Evolutionary conservation across 1,140 invertebrate species (phyloP).

Genomic region (Batillaria attramentaria): DNA sequence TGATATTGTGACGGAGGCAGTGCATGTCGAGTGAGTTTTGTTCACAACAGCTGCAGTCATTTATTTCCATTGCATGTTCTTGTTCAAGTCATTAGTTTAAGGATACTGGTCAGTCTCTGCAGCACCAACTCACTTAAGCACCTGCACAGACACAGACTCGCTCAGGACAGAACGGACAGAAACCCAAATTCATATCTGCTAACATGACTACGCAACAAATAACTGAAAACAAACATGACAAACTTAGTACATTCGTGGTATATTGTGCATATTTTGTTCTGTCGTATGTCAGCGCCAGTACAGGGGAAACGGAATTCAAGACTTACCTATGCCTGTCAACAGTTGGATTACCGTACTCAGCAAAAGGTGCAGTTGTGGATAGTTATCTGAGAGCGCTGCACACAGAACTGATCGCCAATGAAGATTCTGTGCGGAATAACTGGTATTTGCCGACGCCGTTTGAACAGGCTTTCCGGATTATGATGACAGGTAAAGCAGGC

Average conservation of each 20-base stretch:
- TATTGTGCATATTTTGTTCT: too few relatives aligned
- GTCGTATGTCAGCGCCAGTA: constrained; percentile 40
- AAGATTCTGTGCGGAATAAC: constrained; percentile 38
- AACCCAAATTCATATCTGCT: too few relatives aligned
- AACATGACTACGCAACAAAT: too few relatives aligned
- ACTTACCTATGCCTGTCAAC: constrained; percentile 41
- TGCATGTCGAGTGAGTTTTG: constrained; percentile 30
- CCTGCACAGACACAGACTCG: too few relatives aligned
- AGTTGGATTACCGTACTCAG: constrained; percentile 35
- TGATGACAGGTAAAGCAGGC: constrained; percentile 47
- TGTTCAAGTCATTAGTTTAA: too few relatives aligned
- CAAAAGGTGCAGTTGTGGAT: constrained; percentile 42
- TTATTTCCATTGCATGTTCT: too few relatives aligned
- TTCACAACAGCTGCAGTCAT: background rate
- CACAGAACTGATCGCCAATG: constrained; percentile 38
- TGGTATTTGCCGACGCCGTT: constrained; percentile 47
- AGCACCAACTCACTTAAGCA: too few relatives aligned
- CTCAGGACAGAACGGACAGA: too few relatives aligned
- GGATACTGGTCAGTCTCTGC: too few relatives aligned
- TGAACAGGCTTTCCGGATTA: constrained; percentile 45
- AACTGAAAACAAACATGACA: too few relatives aligned
- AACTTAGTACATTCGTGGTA: too few relatives aligned
- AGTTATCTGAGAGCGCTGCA: constrained; percentile 39
- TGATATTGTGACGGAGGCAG: constrained; percentile 27
- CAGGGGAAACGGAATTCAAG: constrained; percentile 42